Evolutionary conservation across 2,888 invertebrate genomes (phyloP).

Genomic region (Drosophila demipolita): DNA sequence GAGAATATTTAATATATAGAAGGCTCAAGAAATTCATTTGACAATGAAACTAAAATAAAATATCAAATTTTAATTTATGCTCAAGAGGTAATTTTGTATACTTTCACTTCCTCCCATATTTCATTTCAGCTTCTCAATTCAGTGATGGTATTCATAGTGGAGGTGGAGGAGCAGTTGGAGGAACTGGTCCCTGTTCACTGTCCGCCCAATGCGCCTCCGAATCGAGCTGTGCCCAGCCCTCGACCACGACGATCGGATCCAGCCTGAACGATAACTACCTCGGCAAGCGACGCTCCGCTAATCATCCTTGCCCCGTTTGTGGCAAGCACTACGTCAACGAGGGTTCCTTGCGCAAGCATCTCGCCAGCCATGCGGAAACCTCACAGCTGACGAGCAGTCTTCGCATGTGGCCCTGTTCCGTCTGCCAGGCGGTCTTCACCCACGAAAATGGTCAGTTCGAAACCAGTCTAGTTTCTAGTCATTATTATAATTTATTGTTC

Average conservation of each 20-base stretch:
- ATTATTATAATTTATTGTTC: not conserved
- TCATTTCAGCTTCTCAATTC: slow-evolving; percentile 46
- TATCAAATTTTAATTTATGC: not conserved
- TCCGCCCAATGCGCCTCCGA: slow-evolving; percentile 56
- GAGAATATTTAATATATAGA: not conserved
- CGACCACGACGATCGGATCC: slow-evolving; percentile 81
- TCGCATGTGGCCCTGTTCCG: slow-evolving; percentile 98
- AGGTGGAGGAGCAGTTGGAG: slow-evolving; percentile 20
- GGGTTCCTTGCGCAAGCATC: slow-evolving; percentile 95
- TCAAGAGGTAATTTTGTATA: not conserved
- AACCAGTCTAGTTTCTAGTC: not conserved
- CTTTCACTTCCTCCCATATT: not conserved
- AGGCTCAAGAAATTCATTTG: not conserved
- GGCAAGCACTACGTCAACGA: slow-evolving; percentile 98
- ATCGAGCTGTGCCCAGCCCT: slow-evolving; percentile 74
- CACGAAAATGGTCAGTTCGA: slow-evolving; percentile 93
- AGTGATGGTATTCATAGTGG: slow-evolving; percentile 41
- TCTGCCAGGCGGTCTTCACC: slow-evolving; percentile 97
- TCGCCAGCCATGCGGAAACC: slow-evolving; percentile 97
- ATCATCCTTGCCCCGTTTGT: slow-evolving; percentile 97
- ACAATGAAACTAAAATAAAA: not conserved
- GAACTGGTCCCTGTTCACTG: slow-evolving; percentile 21
- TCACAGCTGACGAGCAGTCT: slow-evolving; percentile 93
- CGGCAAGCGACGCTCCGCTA: slow-evolving; percentile 97
- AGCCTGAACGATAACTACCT: slow-evolving; percentile 90